Percentiles rank a stretch among this genome's conserved stretches.
Conservation (phyloP, 2,888 invertebrate species). For the Ecdyonurus torrentis region DNA sequence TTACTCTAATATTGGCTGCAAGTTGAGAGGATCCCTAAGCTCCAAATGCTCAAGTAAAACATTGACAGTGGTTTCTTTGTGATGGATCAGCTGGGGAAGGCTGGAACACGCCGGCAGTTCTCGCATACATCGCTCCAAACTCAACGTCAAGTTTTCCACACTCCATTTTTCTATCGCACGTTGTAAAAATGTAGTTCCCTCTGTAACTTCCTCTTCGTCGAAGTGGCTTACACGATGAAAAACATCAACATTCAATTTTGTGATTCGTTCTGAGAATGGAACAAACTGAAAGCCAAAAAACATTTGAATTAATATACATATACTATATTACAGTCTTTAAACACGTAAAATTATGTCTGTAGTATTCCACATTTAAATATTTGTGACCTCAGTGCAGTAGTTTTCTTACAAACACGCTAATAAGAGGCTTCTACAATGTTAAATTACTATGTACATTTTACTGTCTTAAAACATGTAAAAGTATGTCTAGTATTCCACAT, state of each 20-base stretch:
- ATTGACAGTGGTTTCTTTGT: constrained; percentile 57
- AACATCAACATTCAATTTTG: constrained; percentile 72
- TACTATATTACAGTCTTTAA: constrained; percentile 5
- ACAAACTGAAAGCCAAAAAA: constrained; percentile 45
- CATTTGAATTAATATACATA: neutral
- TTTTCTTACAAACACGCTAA: too few relatives aligned
- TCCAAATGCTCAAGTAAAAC: constrained; percentile 55
- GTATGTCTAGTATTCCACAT: too few relatives aligned
- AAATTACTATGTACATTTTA: too few relatives aligned
- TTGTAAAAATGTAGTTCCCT: constrained; percentile 58
- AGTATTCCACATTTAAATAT: too few relatives aligned
- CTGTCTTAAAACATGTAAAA: too few relatives aligned
- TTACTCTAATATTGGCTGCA: constrained; percentile 76
- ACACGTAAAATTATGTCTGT: constrained; percentile 9
- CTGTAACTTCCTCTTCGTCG: constrained; percentile 45
- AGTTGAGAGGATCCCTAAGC: constrained; percentile 49
- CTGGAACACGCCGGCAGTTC: constrained; percentile 18
- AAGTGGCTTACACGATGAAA: constrained; percentile 67
- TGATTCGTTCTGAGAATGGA: constrained; percentile 73
- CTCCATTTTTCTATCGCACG: constrained; percentile 78
- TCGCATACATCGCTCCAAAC: constrained; percentile 57
- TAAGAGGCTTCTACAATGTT: too few relatives aligned
- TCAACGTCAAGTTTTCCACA: constrained; percentile 69
- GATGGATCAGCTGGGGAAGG: constrained; percentile 52
- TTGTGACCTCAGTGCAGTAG: too few relatives aligned